A percentile compares a stretch with the other conserved stretches of the same genome.
Evolutionary conservation across 2,888 invertebrate species (phyloP).

Genomic region (Temnothorax unifasciatus): DNA sequence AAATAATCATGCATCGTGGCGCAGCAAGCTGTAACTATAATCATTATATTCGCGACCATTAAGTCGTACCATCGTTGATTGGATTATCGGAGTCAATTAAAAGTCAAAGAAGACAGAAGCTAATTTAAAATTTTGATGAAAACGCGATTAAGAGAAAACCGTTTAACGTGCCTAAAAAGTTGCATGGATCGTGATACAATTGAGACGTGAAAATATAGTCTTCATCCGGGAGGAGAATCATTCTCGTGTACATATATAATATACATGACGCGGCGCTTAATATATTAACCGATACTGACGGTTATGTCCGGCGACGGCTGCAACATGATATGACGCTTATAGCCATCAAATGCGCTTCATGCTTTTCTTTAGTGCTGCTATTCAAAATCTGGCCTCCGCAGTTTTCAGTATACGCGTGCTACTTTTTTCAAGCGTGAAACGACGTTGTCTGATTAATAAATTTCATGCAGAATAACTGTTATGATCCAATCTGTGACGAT

Average conservation of each 20-base stretch:
- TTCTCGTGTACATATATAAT: background rate
- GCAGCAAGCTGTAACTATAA: conserved; percentile 1
- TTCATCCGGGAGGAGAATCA: background rate
- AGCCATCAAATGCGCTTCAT: conserved; percentile 18
- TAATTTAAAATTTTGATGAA: background rate
- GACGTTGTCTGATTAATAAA: background rate
- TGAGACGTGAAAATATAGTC: background rate
- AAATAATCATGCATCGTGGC: background rate
- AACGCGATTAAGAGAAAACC: background rate
- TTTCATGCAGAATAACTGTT: background rate
- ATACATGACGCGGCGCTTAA: conserved; percentile 12
- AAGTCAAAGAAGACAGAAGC: background rate
- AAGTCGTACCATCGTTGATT: background rate
- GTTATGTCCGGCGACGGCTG: conserved; percentile 25
- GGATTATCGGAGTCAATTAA: background rate
- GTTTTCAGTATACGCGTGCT: background rate
- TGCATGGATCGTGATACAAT: background rate
- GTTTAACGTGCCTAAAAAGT: background rate
- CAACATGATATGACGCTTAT: conserved; percentile 33
- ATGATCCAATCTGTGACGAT: background rate
- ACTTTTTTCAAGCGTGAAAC: background rate
- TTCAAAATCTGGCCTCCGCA: background rate
- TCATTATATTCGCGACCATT: background rate
- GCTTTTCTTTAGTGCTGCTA: conserved; percentile 6
- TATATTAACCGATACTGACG: conserved; percentile 30